Evolutionary conservation across 1,140 invertebrate species (phyloP).

Genomic region (Carposina sasakii): DNA sequence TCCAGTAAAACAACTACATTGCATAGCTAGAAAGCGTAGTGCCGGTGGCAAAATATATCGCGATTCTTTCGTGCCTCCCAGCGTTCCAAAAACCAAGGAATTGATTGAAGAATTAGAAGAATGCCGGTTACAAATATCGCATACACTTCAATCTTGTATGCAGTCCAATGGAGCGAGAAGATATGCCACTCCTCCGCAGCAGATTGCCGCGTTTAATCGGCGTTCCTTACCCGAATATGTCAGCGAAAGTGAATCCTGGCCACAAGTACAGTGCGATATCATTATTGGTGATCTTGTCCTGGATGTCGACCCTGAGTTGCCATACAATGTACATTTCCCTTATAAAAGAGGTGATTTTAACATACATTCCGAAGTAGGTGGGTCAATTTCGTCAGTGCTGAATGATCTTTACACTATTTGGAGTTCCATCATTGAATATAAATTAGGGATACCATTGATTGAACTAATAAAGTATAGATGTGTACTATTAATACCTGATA

Average conservation of each 20-base stretch:
- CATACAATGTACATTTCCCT: conserved; percentile 93
- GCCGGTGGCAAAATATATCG: conserved; percentile 73
- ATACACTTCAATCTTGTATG: conserved; percentile 87
- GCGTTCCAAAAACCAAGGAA: conserved; percentile 75
- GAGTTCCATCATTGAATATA: conserved; percentile 83
- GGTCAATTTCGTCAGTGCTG: conserved; percentile 87
- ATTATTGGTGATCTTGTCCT: conserved; percentile 82
- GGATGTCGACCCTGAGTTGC: conserved; percentile 79
- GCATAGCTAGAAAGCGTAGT: conserved; percentile 82
- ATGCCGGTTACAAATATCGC: conserved; percentile 84
- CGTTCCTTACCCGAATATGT: conserved; percentile 80
- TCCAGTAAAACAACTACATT: conserved; percentile 89
- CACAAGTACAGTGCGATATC: conserved; percentile 75
- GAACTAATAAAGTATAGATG: conserved; percentile 89
- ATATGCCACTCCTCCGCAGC: conserved; percentile 89
- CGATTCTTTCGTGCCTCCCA: conserved; percentile 79
- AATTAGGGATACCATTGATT: conserved; percentile 82
- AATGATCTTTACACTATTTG: conserved; percentile 92
- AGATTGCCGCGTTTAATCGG: conserved; percentile 89
- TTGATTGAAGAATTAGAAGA: conserved; percentile 86
- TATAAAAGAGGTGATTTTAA: conserved; percentile 90
- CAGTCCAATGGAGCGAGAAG: conserved; percentile 85
- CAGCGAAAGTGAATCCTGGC: conserved; percentile 73
- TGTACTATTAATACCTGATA: conserved; percentile 92
- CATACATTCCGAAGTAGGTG: conserved; percentile 86